A percentile compares a stretch with the other conserved stretches of the same genome.
These are phyloP conservation scores for Tapera naevia DNA, from an alignment of 2,797 vertebrate genomes.

Conservation along the genomic window DNA sequence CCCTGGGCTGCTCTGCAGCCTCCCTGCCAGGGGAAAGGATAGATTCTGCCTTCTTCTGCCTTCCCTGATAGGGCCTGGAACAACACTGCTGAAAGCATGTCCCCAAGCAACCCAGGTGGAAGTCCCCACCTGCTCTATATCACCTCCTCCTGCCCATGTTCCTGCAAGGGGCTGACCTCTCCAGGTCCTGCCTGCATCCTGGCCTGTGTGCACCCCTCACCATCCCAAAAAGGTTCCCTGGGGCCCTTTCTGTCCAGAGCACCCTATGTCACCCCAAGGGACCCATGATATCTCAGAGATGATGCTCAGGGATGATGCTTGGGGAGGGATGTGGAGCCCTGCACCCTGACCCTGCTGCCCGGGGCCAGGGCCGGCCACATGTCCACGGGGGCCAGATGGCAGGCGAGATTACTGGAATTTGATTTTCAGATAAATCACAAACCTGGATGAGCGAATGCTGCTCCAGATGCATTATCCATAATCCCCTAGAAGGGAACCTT, in stretches of 20 bases:
- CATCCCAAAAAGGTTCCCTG: background rate
- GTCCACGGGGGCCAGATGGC: conserved; percentile 64
- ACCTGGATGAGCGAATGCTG: conserved; percentile 56
- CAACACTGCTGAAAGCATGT: background rate
- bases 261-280: rapidly evolving
- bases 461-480: conserved; percentile 65
- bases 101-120: background rate
- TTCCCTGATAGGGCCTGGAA: background rate
- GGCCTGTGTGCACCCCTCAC: rapidly evolving
- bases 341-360: background rate
- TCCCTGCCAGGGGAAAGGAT: background rate
- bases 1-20: background rate
- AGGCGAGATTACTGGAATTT: conserved; percentile 69
- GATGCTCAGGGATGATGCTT: background rate
- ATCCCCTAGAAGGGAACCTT: conserved; percentile 68
- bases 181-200: background rate
- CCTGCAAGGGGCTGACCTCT: background rate
- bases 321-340: background rate
- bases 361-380: background rate
- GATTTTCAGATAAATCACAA: conserved; percentile 69
- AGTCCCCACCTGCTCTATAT: background rate
- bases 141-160: background rate
- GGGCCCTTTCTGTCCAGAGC: background rate
- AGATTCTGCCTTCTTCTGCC: background rate
- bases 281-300: background rate